Base-by-base conservation (phyloP, 2,888 invertebrate species). In the Acanthosepion esculentum region DNA sequence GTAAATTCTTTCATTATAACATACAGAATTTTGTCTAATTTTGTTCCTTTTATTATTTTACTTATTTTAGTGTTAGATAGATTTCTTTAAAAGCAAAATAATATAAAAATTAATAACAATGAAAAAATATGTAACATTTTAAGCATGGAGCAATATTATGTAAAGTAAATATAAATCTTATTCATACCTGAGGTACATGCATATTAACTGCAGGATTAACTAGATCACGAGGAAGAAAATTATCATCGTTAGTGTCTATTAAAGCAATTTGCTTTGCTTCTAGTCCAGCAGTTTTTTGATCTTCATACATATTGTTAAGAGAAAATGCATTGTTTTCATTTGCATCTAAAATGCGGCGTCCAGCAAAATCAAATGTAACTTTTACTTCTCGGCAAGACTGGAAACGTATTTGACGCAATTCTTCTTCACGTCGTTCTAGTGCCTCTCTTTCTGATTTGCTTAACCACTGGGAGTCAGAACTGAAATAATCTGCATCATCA, bases 401-500 rank as follows among this genome's bases (percentile, higher is more conserved):
- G 96, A 98, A 98, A 96, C 98, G 98, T 96, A 98, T 98, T 0
- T 98, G 98, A 48, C 98, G 98, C 95, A 98, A 97, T 94, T 98
- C 98, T 95, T 98, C 98, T 96, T 98, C 98, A 95, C 98, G 98
- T 95, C 98, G 98, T 94, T 98, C 98, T 94, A 98, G 97, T 95
- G 98, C 98, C 91, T 98, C 98, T 94, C 98, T 98, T 97, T 99
- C 98, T 20, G 98, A 98, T 18, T 98, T 98, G 91, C 98, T 98
- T 48, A 99, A 98, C 99, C 99, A 99, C 50, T 98, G 98, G 96
- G 98, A 98, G 78, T 98, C 98, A n/a, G 97, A 96, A 8, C 97
- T 96, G 96, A 99, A 99, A 97, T 99, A 99, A 97, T 99, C 99
- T 95, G 98, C 98, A 97, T 99, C 99, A 97, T 99, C 99, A 97